phyloP scores from a whole-genome alignment of 2,888 invertebrate species.

The Dimorphilus gyrociliatus region DNA sequence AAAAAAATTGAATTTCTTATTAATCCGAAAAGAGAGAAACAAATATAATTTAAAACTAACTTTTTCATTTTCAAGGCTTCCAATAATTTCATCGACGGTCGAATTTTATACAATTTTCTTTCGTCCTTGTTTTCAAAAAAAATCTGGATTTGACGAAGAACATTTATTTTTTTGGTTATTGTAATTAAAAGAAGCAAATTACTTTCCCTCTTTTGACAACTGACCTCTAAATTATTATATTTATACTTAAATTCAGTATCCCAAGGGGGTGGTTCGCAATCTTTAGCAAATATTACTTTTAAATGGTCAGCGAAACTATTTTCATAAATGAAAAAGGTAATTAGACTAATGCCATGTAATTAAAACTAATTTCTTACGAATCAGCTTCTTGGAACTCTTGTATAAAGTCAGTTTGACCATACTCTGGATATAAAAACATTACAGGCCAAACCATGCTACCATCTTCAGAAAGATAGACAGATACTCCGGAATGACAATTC shows the following conservation, averaged over 20 bases:
- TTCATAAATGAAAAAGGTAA: too few relatives aligned
- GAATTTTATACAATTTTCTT: too few relatives aligned
- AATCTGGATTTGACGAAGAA: too few relatives aligned
- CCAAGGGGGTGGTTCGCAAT: constrained; percentile 8
- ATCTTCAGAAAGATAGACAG: constrained; percentile 39
- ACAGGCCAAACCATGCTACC: constrained; percentile 63
- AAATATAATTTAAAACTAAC: too few relatives aligned
- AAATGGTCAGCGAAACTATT: constrained; percentile 11
- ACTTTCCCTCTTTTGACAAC: too few relatives aligned
- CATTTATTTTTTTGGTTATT: too few relatives aligned
- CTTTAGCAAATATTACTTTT: constrained; percentile 7
- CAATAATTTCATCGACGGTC: too few relatives aligned
- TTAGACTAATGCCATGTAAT: too few relatives aligned
- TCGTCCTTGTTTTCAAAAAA: too few relatives aligned
- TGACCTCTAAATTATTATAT: constrained; percentile 6
- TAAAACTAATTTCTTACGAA: constrained; percentile 36
- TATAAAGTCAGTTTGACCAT: constrained; percentile 67
- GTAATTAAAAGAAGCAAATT: too few relatives aligned
- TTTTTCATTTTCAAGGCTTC: too few relatives aligned
- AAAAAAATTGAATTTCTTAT: background rate
- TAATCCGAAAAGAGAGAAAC: background rate
- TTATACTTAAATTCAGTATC: constrained; percentile 8
- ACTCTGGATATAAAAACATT: constrained; percentile 72
- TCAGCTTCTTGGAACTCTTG: constrained; percentile 58
- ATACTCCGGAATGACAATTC: constrained; percentile 20